These are phyloP conservation scores for Esox lucius DNA, from an alignment of 2,797 vertebrate species.

Conservation along the genomic window DNA sequence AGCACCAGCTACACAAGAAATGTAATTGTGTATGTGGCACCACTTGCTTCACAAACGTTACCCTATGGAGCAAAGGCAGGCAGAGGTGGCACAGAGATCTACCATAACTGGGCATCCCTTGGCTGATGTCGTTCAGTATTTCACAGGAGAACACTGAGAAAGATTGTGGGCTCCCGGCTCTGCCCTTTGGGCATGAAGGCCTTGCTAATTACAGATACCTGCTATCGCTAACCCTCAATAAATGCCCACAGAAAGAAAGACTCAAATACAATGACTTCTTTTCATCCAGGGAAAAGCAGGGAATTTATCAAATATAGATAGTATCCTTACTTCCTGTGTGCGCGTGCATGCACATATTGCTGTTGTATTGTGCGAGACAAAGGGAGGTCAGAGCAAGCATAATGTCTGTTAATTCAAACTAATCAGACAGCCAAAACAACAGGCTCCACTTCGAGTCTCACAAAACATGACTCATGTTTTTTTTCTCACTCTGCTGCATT, in stretches of 20 bases:
- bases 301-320: slow-evolving; percentile 22
- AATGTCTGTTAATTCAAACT: slow-evolving; percentile 29
- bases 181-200: slow-evolving; percentile 31
- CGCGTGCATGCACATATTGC: slow-evolving; percentile 12
- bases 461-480: slow-evolving; percentile 29
- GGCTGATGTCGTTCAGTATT: slow-evolving; percentile 24
- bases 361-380: slow-evolving; percentile 23
- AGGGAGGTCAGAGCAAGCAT: slow-evolving; percentile 31
- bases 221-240: slow-evolving; percentile 25
- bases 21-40: slow-evolving; percentile 33
- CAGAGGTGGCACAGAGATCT: slow-evolving; percentile 20
- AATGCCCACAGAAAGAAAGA: slow-evolving; percentile 21
- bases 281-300: slow-evolving; percentile 32
- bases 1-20: slow-evolving; percentile 31
- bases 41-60: slow-evolving; percentile 35
- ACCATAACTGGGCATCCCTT: slow-evolving; percentile 37
- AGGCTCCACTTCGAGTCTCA: background rate
- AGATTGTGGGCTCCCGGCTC: slow-evolving; percentile 22
- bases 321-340: slow-evolving; percentile 9
- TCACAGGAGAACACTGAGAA: slow-evolving; percentile 34
- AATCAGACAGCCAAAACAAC: slow-evolving; percentile 35
- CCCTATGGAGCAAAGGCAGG: slow-evolving; percentile 13
- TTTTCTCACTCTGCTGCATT: slow-evolving; percentile 1
- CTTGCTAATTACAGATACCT: slow-evolving; percentile 38
- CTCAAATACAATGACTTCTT: slow-evolving; percentile 37